Evolutionary conservation across 2,113 vertebrate species (phyloP).

Genomic region (Nettapus auritus): DNA sequence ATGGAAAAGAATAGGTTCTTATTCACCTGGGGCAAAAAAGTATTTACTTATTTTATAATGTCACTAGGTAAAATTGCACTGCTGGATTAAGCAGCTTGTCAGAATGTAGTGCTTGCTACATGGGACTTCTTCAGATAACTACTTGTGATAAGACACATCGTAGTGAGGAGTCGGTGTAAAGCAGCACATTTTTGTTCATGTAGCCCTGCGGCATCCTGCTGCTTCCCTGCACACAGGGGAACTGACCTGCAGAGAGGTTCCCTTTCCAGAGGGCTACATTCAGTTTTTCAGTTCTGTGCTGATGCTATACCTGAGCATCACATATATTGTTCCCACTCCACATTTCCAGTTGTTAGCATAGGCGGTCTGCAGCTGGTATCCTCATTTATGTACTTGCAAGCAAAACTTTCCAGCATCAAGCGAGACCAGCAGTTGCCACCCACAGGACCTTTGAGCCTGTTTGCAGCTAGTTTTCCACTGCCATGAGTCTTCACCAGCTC

Average conservation of each 20-base stretch:
- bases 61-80: background rate
- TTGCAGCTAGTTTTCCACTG: background rate
- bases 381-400: background rate
- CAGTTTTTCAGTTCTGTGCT: background rate
- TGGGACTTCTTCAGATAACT: background rate
- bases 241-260: background rate
- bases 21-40: background rate
- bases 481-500: fast-evolving
- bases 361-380: background rate
- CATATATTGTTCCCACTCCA: background rate
- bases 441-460: background rate
- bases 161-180: background rate
- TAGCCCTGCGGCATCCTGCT: background rate
- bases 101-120: background rate
- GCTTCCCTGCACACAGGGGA: background rate
- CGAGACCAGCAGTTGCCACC: background rate
- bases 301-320: background rate
- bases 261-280: background rate
- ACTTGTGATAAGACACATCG: background rate
- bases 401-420: background rate
- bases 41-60: background rate
- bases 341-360: background rate
- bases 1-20: background rate
- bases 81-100: background rate
- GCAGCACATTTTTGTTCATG: background rate